Evolutionary conservation across 2,888 invertebrate genomes (phyloP), one percentile per base, ranked within the genome.

Genomic region (Aelia acuminata): DNA sequence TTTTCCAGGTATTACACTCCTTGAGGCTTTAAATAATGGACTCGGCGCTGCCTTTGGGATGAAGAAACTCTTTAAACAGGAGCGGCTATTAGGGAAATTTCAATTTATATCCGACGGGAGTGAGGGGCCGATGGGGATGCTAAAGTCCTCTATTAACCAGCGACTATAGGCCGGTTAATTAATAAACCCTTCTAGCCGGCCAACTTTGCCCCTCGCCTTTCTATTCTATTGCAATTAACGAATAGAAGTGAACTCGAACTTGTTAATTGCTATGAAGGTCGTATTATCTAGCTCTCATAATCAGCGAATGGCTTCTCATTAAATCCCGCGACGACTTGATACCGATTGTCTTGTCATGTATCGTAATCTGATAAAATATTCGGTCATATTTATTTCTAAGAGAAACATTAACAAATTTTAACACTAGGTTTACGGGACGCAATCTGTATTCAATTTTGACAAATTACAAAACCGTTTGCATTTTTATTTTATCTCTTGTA

Each of bases 11-110:
- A 70, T 35, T 31, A 31, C 20, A 70, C 63, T 70, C 20, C 20
- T 70, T 35, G 31, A 18, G 63, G 18, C 26, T 57, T 31, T 70
- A 70, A 70, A 70, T 70, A 70, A 20, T 70, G 31, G 63, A 70
- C 31, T 35, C 63, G 0, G 13, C 18, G 63, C 18, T 35, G 26
- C 35, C 63, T 70, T 70, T 70, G 63, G 31, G 63, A 70, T 70
- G 35, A 70, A 70, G 63, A 70, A 70, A 70, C 63, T 70, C 63
- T 70, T 70, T 70, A 70, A 70, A 70, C 31, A 70, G 63, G 63
- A 35, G 63, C 5, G 35, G 35, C 35, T 70, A 70, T 70, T 70
- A 70, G 35, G 63, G 63, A 70, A 70, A 70, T 70, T 70, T 70
- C 63, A 70, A 70, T 70, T 70, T 70, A 70, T 70, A 70, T 70